Evolutionary conservation across 2,113 vertebrate genomes (phyloP), one percentile per base, ranked within the genome.

Genomic region (Hippopotamus amphibius): DNA sequence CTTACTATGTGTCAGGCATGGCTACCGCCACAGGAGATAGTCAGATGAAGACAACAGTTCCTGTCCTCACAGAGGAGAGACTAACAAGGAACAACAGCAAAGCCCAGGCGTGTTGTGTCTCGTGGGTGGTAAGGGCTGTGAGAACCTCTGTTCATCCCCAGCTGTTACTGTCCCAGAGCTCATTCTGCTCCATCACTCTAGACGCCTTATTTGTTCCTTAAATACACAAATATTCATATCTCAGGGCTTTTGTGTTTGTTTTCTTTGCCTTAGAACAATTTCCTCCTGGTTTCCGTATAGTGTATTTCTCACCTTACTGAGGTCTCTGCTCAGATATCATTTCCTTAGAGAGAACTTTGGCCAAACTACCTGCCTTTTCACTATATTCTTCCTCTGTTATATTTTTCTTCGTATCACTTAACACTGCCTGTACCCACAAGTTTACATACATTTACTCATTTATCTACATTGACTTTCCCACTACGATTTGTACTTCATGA

Each of bases 1-100:
- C 33, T 61, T 53, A 30, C 16, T 33, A 3, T 28, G 14, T 66
- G 0, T n/a, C 10, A 28, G n/a, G 15, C n/a, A 28, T 0, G 0
- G 33, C 41, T n/a, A 66, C 30, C 8, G 21, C 9, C 7, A 2
- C 14, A 48, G 22, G 12, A 65, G 24, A 59, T 24, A 8, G 4
- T 50, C 41, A 53, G 5, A 22, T 66, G 30, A 65, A 63, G 50
- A 48, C 57, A 53, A 13, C 72, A 24, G 28, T 24, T 16, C 22
- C 0, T 26, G 14, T 66, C 28, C 43, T 77, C 8, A 17, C 0
- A 55, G n/a, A 85, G 28, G 30, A 41, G 55, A 94, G 63, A 59
- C 1, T 61, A 43, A 24, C 30, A 91, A 85, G 43, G 50, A 68
- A 21, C 10, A 79, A 10, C 21, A 69, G 15, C 9, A 48, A 69